Evolutionary conservation across 2,797 vertebrate species (phyloP), one percentile per base, ranked within the genome.

Genomic region (Hemibagrus guttatus): DNA sequence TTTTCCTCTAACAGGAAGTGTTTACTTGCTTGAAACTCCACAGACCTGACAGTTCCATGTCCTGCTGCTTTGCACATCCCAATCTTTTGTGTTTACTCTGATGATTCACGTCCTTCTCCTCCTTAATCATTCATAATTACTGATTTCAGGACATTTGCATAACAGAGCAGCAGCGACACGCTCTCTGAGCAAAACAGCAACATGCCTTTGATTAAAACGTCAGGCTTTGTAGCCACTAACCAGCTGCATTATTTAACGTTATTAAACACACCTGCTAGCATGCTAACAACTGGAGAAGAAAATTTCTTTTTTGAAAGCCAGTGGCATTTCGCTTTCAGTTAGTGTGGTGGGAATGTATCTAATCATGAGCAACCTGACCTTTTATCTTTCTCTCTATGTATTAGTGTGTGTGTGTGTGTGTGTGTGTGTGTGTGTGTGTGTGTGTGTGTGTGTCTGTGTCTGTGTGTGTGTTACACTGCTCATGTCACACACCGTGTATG

Each of bases 241-340:
- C 21, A 58, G 68, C 54, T 85, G 61, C 64, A 39, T 85, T 86
- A 85, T 64, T 87, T 69, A 87, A 71, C 81, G 76, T 89, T 72
- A 88, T 63, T 87, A 81, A 87, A 81, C 66, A 75, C 59, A 85
- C 85, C 61, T 83, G 84, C 84, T 79, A 68, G 58, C 69, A 75
- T 75, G 80, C 8, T 35, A 56, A 19, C 14, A 63, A 17, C 21
- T 58, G 31, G 68, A 81, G 31, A n/a, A 58, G 28, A 59, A 31
- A 31, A 14, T 2, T 42, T 59, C 56, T 12, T 59, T 26, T 80
- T 21, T 61, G 21, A 42, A 39, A 58, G 58, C 35, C 49, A 9
- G n/a, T 21, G 78, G 19, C 74, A 31, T 76, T 76, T 42, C 61
- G 56, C 6, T 39, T 39, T 39, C 35, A 39, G 0, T 61, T 26